Base-by-base conservation (phyloP, 2,888 invertebrate genomes). In the Prenolepis imparis region DNA sequence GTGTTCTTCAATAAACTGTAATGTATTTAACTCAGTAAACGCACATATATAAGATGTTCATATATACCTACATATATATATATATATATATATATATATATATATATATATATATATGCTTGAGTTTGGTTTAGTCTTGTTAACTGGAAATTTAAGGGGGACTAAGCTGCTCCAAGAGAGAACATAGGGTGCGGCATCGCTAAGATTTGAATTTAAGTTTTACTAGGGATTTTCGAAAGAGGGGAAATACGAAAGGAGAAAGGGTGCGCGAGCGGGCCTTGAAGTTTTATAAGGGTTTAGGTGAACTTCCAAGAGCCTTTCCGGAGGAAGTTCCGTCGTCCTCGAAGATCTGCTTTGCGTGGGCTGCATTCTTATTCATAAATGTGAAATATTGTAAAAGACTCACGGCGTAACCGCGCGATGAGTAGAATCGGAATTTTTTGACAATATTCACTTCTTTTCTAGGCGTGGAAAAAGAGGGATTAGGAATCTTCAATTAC, bases 231-330 rank as follows among this genome's bases (percentile, higher is more conserved):
- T 78, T 78, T 70, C 44, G 36, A 70, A 78, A 70, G 59, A 15
- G 18, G 48, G 8, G 55, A 78, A 55, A 41, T 41, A 32, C 24
- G 41, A 57, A 24, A 78, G n/a, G 5, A 8, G 24, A 64, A 36
- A 21, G 18, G 28, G 21, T 57, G 21, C 36, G 44, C 36, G 44
- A 59, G 57, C 55, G 41, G 21, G 44, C 32, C 70, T 61, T 55
- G 66, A 88, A 88, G 73, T 88, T 88, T 87, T 86, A 83, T 86
- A 85, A 84, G 74, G 73, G 75, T 83, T 86, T 78, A 63, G 59
- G 36, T 64, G 52, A 55, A 75, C 77, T 83, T 77, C 70, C 39
- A 67, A 67, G 39, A 74, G 75, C 28, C 74, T 74, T 84, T 66
- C 41, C 18, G 18, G 18, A 36, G 41, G 18, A 80, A 80, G 68